Base-by-base conservation (phyloP, 2,888 invertebrate species). In the Diabrotica balteata region DNA sequence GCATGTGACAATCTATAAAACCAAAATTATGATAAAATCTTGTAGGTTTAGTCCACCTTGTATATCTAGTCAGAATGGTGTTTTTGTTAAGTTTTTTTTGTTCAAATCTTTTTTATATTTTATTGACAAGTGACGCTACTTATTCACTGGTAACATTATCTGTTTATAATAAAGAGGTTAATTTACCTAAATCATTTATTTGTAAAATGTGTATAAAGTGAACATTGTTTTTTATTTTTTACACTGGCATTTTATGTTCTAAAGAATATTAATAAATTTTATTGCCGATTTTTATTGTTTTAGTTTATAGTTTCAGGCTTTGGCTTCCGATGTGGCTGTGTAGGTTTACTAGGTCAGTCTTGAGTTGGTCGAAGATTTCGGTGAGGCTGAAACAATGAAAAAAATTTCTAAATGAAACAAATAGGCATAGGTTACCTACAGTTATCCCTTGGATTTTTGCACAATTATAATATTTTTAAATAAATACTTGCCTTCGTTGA, bases 281-380 rank as follows among this genome's bases (percentile, higher is more conserved):
- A 51, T 59, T 59, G 59, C 59, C 32, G 9, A 32, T 22, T 47
- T 53, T 10, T 7, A 47, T 9, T 58, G 54, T 63, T 68, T 63
- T 11, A 68, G 43, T 7, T 46, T 59, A 75, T 49, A 75, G 66
- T 58, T 66, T 68, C 45, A 78, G 69, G 58, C 72, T 73, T 71
- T 80, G 80, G 66, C 75, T 77, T 72, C 81, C 79, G 32, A 84
- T 78, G 64, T 83, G 82, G n/a, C 73, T 77, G 72, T 84, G 83
- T 32, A 84, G 77, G 51, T 81, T 78, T 7, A 80, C 76, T 8
- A 84, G 73, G 76, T 84, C 83, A 47, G 73, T 77, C 76, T 82
- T 83, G 45, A 84, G 77, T 73, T 81, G 81, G 45, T 82, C 81
- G 67, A 83, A 84, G 55, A 84, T 82, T 11, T 79, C 79, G 11